These are phyloP conservation scores for Mormyrops boulengeri DNA, from an alignment of 2,797 vertebrate species.

Conservation along the genomic window DNA sequence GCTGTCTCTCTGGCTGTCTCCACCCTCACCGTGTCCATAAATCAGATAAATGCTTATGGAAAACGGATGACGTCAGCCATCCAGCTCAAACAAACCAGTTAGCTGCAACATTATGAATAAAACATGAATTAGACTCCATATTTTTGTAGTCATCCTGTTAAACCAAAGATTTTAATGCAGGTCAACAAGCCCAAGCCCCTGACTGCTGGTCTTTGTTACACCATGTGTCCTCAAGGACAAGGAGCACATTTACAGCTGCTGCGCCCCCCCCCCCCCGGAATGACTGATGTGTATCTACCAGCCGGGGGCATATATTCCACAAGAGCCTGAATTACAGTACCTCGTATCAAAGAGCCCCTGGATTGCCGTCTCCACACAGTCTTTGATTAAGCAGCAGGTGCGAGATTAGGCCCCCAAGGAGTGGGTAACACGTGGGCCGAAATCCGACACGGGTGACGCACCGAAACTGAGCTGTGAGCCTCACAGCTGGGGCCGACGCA, in stretches of 20 bases:
- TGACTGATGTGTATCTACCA: neutral
- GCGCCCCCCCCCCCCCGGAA: neutral
- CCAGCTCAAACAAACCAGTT: neutral
- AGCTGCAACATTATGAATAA: neutral
- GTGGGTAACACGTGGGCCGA: neutral
- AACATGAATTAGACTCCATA: neutral
- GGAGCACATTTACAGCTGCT: neutral
- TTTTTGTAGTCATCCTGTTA: neutral
- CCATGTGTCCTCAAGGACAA: neutral
- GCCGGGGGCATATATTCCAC: neutral
- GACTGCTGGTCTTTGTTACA: neutral
- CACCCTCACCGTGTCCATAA: neutral
- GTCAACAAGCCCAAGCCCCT: neutral
- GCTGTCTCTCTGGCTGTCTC: neutral
- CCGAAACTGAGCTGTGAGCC: neutral
- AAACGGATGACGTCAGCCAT: neutral
- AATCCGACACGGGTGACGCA: neutral
- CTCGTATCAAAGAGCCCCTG: neutral
- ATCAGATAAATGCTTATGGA: neutral
- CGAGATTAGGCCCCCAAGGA: neutral
- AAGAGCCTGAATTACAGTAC: neutral
- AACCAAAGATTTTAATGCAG: neutral
- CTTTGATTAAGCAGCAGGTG: conserved; percentile 3
- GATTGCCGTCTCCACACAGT: neutral
- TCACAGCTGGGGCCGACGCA: neutral